Percentiles rank a stretch among this genome's conserved stretches.
phyloP scores from a whole-genome alignment of 2,113 vertebrate genomes.

The Esox niger region DNA sequence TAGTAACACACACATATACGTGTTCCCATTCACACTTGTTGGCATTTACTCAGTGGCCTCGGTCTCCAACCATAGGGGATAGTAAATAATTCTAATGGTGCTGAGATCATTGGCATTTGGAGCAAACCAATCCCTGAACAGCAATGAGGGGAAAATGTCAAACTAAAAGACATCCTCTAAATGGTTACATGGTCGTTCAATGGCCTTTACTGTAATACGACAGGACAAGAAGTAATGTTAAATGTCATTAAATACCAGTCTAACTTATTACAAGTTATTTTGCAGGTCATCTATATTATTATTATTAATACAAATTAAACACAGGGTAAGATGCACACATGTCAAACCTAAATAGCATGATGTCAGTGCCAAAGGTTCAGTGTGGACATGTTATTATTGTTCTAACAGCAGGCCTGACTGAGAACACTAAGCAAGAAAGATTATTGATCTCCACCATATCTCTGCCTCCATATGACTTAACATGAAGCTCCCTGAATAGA shows the following conservation, averaged over 20 bases:
- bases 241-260: too few relatives aligned
- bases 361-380: neutral
- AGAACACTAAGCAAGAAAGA: conserved; percentile 16
- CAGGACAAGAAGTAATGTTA: too few relatives aligned
- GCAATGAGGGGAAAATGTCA: conserved; percentile 1
- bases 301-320: too few relatives aligned
- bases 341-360: too few relatives aligned
- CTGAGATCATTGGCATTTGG: conserved; percentile 11
- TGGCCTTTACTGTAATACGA: too few relatives aligned
- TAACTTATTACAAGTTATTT: too few relatives aligned
- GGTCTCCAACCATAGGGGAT: conserved; percentile 13
- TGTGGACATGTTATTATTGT: neutral
- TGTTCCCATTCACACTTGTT: neutral
- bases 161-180: neutral
- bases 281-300: too few relatives aligned
- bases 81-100: conserved; percentile 19
- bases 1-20: conserved; percentile 15
- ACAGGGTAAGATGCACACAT: too few relatives aligned
- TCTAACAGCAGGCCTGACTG: neutral
- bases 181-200: neutral
- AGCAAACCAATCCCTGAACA: conserved; percentile 1
- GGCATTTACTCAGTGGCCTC: neutral
- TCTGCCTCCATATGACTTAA: neutral
- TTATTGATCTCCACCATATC: neutral
- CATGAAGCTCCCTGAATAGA: neutral